phyloP scores from a whole-genome alignment of 2,888 invertebrate species.

The Ischnura elegans region DNA sequence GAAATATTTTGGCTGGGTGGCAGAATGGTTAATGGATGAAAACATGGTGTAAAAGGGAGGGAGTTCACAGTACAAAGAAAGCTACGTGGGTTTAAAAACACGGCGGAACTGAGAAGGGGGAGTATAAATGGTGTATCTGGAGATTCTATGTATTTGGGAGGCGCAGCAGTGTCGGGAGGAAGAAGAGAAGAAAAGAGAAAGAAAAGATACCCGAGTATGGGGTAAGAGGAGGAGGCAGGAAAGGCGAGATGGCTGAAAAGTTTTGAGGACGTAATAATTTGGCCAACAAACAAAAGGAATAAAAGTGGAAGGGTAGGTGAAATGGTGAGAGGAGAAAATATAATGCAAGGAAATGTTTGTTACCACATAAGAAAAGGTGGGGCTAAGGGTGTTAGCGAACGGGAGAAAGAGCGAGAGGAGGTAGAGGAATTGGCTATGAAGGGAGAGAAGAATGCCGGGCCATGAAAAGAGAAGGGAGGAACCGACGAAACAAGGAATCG shows the following conservation, averaged over 20 bases:
- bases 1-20: neutral
- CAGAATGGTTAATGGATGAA: neutral
- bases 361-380: neutral
- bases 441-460: slow-evolving; percentile 15
- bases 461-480: neutral
- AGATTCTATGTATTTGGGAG: neutral
- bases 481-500: neutral
- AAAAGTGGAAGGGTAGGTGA: neutral
- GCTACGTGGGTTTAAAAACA: slow-evolving; percentile 7
- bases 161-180: neutral
- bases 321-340: neutral
- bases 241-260: neutral
- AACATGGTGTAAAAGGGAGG: neutral
- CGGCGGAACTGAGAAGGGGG: no score
- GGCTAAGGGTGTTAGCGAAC: neutral
- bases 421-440: neutral
- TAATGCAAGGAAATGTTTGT: neutral
- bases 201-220: neutral
- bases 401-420: neutral
- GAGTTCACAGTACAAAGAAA: neutral
- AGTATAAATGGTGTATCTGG: neutral
- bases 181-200: no score
- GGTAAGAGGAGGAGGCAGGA: neutral
- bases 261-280: slow-evolving; percentile 7
- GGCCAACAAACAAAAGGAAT: neutral